Conservation (phyloP, 2,113 vertebrate species). For the Pomatostomus ruficeps region DNA sequence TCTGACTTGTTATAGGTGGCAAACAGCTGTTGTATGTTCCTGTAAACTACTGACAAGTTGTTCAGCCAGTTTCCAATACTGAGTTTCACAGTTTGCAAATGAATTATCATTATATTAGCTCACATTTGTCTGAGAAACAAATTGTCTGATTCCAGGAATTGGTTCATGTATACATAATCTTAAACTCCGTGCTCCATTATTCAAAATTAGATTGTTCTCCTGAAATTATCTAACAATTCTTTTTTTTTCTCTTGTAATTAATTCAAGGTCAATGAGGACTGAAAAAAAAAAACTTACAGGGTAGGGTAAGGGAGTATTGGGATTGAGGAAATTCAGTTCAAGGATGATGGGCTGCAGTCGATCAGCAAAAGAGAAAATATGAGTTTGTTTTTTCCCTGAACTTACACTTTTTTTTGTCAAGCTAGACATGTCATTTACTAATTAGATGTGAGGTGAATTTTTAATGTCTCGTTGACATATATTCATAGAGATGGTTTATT, state of each 20-base stretch:
- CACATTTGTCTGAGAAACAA: neutral
- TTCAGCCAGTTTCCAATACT: neutral
- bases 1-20: neutral
- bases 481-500: neutral
- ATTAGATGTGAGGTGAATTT: neutral
- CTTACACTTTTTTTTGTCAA: neutral
- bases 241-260: neutral
- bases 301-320: neutral
- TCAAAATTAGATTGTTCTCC: neutral
- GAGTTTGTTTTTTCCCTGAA: neutral
- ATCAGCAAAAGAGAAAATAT: neutral
- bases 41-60: neutral
- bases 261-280: neutral
- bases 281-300: neutral
- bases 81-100: conserved; percentile 5
- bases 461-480: neutral
- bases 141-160: neutral
- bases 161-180: neutral
- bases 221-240: neutral
- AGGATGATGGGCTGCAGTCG: neutral
- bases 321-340: neutral
- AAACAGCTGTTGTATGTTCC: neutral
- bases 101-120: neutral
- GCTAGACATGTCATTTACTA: neutral
- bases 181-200: neutral